Conservation (phyloP, 1,140 invertebrate genomes). For the Dryas iulia region DNA sequence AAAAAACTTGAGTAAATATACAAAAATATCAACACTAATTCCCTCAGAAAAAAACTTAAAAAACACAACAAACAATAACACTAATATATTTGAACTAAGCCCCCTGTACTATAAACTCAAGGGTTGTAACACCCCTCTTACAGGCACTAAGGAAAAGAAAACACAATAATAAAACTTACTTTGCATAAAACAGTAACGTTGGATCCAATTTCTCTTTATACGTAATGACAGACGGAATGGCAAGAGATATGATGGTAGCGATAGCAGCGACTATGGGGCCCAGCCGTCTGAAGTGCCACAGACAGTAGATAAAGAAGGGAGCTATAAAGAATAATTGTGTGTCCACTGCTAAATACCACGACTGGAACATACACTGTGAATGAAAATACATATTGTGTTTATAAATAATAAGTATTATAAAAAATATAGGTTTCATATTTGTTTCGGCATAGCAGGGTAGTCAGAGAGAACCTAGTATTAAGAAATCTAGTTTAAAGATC, state of each 20-base stretch:
- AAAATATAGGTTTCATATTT: no score
- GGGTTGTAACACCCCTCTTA: background rate
- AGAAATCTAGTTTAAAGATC: no score
- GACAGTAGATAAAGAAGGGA: slow-evolving; percentile 86
- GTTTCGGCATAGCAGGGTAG: no score
- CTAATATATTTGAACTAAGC: background rate
- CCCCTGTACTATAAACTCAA: background rate
- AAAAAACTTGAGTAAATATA: no score
- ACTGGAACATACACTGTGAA: slow-evolving; percentile 92
- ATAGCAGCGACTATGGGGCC: slow-evolving; percentile 81
- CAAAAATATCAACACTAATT: no score
- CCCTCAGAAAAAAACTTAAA: no score
- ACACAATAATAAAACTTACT: slow-evolving; percentile 75
- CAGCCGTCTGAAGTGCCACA: slow-evolving; percentile 84
- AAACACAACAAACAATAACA: no score
- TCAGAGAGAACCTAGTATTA: no score
- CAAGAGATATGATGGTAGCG: slow-evolving; percentile 79
- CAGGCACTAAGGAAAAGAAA: background rate
- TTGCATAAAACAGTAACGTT: slow-evolving; percentile 83
- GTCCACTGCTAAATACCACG: slow-evolving; percentile 94
- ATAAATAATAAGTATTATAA: slow-evolving; percentile 15
- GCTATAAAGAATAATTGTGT: slow-evolving; percentile 91
- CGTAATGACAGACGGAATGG: slow-evolving; percentile 84
- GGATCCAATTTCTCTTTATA: slow-evolving; percentile 82
- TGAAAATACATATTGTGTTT: background rate